Percentiles rank a stretch among this genome's conserved stretches.
Conservation (phyloP, 2,888 invertebrate genomes). For the Lycocerus yunnanus region DNA sequence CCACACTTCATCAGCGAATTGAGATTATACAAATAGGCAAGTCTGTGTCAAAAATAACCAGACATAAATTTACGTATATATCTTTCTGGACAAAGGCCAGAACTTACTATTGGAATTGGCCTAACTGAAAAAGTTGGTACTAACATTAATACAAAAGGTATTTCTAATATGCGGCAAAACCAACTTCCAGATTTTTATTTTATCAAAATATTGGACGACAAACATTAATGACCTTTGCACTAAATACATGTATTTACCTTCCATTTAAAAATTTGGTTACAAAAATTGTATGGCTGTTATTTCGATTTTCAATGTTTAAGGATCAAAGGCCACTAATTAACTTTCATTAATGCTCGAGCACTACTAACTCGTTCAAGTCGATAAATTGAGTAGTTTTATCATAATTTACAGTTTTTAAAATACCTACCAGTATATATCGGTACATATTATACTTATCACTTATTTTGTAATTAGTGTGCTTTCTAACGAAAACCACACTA, state of each 20-base stretch:
- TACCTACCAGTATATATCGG: background rate
- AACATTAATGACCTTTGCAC: too few relatives aligned
- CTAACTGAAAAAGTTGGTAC: background rate
- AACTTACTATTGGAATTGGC: conserved; percentile 8
- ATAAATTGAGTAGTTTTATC: background rate
- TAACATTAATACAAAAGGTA: background rate
- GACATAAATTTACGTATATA: conserved; percentile 11
- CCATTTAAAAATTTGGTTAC: background rate
- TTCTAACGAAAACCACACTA: background rate
- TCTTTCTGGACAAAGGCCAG: conserved; percentile 23
- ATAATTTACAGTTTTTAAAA: background rate
- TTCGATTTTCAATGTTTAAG: background rate
- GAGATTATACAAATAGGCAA: conserved; percentile 16
- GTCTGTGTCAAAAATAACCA: conserved; percentile 21
- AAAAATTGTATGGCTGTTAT: background rate
- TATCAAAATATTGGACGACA: too few relatives aligned
- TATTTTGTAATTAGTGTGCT: background rate
- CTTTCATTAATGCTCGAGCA: background rate
- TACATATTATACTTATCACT: background rate
- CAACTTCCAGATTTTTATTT: background rate
- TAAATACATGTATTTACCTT: background rate
- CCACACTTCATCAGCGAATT: conserved; percentile 5
- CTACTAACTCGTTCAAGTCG: background rate
- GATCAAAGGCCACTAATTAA: background rate
- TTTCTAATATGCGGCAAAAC: conserved; percentile 12